Percentiles rank a stretch among this genome's conserved stretches.
These are phyloP conservation scores for Diachasmimorpha longicaudata DNA, from an alignment of 1,140 invertebrate species.

Conservation along the genomic window DNA sequence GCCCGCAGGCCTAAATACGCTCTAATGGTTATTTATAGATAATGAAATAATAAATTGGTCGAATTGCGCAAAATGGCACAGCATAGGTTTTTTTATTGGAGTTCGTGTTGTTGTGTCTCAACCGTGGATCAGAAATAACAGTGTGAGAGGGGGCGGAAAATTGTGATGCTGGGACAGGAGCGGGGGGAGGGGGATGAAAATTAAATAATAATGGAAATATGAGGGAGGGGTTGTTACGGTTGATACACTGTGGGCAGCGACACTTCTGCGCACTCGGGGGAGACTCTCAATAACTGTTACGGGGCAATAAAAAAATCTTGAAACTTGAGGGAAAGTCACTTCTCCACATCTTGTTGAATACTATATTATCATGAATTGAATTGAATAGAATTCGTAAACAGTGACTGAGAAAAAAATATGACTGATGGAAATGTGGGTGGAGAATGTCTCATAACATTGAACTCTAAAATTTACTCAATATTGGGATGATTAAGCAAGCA, in stretches of 20 bases:
- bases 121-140: background rate
- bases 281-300: background rate
- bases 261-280: background rate
- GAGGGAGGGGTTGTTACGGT: background rate
- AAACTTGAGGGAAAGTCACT: too few species aligned
- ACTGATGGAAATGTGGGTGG: too few species aligned
- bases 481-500: too few species aligned
- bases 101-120: background rate
- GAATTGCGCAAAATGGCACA: background rate
- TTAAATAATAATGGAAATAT: background rate
- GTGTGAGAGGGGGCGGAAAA: background rate
- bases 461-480: too few species aligned
- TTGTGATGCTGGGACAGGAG: too few species aligned
- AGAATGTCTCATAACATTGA: too few species aligned
- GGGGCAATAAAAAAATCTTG: background rate
- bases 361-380: too few species aligned
- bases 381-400: too few species aligned
- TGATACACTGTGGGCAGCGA: background rate
- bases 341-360: too few species aligned
- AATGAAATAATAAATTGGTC: conserved; percentile 14
- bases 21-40: conserved; percentile 44
- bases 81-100: background rate
- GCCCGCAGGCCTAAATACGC: conserved; percentile 58
- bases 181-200: background rate
- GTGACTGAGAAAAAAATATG: too few species aligned